These are phyloP conservation scores for Caenorhabditis plicata DNA, from an alignment of 2,888 invertebrate species.

Conservation along the genomic window DNA sequence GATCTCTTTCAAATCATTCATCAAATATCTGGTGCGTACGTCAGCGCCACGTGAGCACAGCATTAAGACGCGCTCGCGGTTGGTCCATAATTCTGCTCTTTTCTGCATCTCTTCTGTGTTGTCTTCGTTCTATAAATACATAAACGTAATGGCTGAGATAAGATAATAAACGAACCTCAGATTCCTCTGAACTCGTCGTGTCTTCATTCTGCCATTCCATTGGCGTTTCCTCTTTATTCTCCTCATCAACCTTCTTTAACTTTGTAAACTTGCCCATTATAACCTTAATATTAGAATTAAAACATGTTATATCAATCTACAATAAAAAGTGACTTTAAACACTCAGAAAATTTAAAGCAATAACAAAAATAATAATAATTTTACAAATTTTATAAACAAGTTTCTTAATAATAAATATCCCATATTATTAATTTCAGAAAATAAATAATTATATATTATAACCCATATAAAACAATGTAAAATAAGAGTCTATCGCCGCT, in stretches of 20 bases:
- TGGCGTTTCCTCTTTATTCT: constrained; percentile 18
- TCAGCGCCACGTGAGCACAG: constrained; percentile 93
- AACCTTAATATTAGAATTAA: background rate
- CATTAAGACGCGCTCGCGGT: constrained; percentile 86
- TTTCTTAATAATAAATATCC: too few relatives aligned
- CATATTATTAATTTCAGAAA: background rate
- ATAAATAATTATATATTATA: background rate
- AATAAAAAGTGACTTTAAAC: background rate
- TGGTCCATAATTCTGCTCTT: constrained; percentile 75
- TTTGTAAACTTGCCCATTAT: constrained; percentile 44
- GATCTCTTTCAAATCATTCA: constrained; percentile 78
- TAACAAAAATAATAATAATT: background rate
- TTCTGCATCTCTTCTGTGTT: constrained; percentile 18
- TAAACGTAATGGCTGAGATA: too few relatives aligned
- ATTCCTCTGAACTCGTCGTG: constrained; percentile 14
- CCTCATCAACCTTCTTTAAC: constrained; percentile 34
- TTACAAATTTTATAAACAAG: background rate
- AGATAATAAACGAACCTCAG: too few relatives aligned
- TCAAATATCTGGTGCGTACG: constrained; percentile 87
- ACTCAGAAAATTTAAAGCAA: background rate
- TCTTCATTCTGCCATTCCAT: constrained; percentile 32
- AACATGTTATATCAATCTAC: background rate
- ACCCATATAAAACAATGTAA: constrained; percentile 3
- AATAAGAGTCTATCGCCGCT: constrained; percentile 7
- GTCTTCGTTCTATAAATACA: background rate